Evolutionary conservation across 1,140 invertebrate genomes (phyloP), one percentile per base, ranked within the genome.

Genomic region (Drosophila tropicalis): DNA sequence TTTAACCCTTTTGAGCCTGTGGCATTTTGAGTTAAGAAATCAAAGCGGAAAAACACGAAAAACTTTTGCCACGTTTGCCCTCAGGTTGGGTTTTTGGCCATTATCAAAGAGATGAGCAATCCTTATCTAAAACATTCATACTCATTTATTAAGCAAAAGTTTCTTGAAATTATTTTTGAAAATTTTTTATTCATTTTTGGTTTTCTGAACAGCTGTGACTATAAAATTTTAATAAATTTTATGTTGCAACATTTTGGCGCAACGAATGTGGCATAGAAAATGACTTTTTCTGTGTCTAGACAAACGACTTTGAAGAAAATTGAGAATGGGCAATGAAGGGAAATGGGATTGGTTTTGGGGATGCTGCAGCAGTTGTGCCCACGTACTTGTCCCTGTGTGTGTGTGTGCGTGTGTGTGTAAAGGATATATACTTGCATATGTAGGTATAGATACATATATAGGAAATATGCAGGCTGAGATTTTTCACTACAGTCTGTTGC

Each of bases 111-210:
- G 36, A 39, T 13, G 55, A 34, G 29, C 6, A 47, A 66, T 76
- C 36, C 76, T 83, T 77, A 85, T 85, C 81, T 51, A 51, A 51
- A 51, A 51, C 17, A 51, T 51, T 51, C 9, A 68, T 55, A 47
- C 63, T 71, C 67, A 71, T 86, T 87, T 87, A 86, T 82, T 87
- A 86, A 87, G 83, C 76, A 82, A 79, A 87, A 57, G 22, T 62
- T 62, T 87, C 76, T 67, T 41, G 56, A 68, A 25, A 62, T 34
- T 58, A 66, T 62, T 64, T 70, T 58, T 74, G 9, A 51, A 78
- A 76, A 81, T 76, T 72, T 78, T 75, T 61, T 75, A 67, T 78
- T 69, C 64, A 60, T 58, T 61, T 76, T 75, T 74, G 39, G 12
- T 36, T 34, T 74, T 62, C 36, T 62, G 36, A 25, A 25, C 29